Conservation (phyloP, 1,140 invertebrate genomes). For the Scaptodrosophila lebanonensis region DNA sequence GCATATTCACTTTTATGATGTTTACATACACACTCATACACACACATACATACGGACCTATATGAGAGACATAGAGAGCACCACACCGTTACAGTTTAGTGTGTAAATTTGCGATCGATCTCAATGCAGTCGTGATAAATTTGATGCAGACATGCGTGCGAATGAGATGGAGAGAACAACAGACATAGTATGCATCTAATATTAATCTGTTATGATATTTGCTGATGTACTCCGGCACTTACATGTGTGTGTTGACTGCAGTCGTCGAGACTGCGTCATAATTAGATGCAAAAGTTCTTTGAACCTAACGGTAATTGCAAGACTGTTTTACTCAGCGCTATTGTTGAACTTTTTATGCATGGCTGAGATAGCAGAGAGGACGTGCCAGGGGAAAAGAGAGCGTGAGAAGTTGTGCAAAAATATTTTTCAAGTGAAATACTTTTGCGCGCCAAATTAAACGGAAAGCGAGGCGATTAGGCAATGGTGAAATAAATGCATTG, state of each 20-base stretch:
- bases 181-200: slow-evolving; percentile 10
- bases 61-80: no score
- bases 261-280: slow-evolving; percentile 48
- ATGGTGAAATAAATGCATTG: slow-evolving; percentile 21
- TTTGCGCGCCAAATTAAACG: slow-evolving; percentile 65
- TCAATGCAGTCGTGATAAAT: slow-evolving; percentile 67
- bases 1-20: slow-evolving; percentile 43
- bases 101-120: slow-evolving; percentile 42
- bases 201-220: slow-evolving; percentile 55
- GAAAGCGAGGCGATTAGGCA: slow-evolving; percentile 46
- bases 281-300: slow-evolving; percentile 67
- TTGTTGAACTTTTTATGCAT: no score
- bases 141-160: slow-evolving; percentile 29
- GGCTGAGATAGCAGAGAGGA: neutral
- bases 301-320: slow-evolving; percentile 57
- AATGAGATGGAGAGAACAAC: neutral
- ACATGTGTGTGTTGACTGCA: no score
- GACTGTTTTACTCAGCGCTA: no score
- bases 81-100: slow-evolving; percentile 4
- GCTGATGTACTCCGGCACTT: slow-evolving; percentile 4
- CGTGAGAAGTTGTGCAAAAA: neutral
- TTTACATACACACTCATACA: neutral
- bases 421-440: slow-evolving; percentile 22
- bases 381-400: no score
- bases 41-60: neutral